Conservation (phyloP, 2,888 invertebrate genomes). For the Macrosiphum euphorbiae region DNA sequence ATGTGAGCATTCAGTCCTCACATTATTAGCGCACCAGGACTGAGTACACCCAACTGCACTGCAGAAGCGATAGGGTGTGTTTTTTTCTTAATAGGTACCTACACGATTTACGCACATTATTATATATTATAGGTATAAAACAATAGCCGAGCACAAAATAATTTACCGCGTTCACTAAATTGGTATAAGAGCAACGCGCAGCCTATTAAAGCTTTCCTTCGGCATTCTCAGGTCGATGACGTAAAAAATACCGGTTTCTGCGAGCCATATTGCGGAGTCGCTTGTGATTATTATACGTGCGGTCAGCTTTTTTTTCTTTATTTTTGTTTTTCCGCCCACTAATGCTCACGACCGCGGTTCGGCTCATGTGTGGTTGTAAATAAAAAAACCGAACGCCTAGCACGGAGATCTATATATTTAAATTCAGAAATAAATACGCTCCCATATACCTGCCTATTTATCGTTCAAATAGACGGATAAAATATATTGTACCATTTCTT, state of each 20-base stretch:
- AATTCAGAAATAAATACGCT: background rate
- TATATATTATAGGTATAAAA: background rate
- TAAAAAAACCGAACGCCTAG: background rate
- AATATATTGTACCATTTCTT: background rate
- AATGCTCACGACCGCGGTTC: background rate
- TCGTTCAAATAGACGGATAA: background rate
- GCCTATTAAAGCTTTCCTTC: constrained; percentile 49
- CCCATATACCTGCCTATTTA: too few relatives aligned
- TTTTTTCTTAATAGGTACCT: background rate
- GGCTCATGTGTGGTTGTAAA: background rate
- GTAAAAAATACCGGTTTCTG: constrained; percentile 59
- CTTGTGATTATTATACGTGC: constrained; percentile 13
- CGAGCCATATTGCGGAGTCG: constrained; percentile 26
- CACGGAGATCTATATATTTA: background rate
- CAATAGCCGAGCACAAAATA: background rate
- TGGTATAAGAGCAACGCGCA: constrained; percentile 11
- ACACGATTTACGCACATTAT: background rate
- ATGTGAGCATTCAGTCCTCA: too few relatives aligned
- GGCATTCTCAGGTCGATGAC: constrained; percentile 51
- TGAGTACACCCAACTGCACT: background rate
- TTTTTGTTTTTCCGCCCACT: constrained; percentile 53
- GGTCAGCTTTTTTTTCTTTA: constrained; percentile 48
- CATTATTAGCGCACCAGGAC: background rate
- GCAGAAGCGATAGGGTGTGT: background rate
- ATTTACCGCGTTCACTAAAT: background rate